A percentile compares a stretch with the other conserved stretches of the same genome.
These are phyloP conservation scores for Apocrypta bakeri DNA, from an alignment of 1,140 invertebrate genomes.

Conservation along the genomic window DNA sequence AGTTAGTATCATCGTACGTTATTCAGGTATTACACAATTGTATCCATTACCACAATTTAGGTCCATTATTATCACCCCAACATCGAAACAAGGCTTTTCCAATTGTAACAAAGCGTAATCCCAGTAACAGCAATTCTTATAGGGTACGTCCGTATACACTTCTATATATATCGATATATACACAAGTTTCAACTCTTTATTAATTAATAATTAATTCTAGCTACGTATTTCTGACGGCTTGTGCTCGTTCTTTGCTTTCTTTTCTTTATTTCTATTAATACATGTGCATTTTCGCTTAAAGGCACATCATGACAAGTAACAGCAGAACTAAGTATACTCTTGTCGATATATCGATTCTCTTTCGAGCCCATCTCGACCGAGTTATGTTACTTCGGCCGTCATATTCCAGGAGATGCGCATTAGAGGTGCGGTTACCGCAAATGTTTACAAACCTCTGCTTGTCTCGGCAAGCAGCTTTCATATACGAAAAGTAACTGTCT, in stretches of 20 bases:
- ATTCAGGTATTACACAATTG: too few relatives aligned
- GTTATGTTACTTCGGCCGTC: neutral
- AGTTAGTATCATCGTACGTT: too few relatives aligned
- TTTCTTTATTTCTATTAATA: constrained; percentile 12
- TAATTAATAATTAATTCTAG: neutral
- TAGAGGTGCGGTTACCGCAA: neutral
- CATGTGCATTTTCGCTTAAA: neutral
- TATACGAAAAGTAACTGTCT: neutral
- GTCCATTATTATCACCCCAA: too few relatives aligned
- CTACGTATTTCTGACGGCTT: neutral
- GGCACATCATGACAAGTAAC: neutral
- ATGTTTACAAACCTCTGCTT: constrained; percentile 28
- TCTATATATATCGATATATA: too few relatives aligned
- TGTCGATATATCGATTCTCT: constrained; percentile 42
- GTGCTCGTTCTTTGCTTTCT: neutral
- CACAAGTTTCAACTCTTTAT: neutral
- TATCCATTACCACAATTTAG: too few relatives aligned
- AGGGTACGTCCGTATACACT: too few relatives aligned
- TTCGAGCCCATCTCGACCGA: neutral
- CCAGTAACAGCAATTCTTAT: too few relatives aligned
- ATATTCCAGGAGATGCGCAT: neutral
- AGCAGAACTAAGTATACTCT: neutral
- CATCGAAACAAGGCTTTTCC: too few relatives aligned
- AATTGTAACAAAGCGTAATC: too few relatives aligned
- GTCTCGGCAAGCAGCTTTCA: neutral